These are phyloP conservation scores for Alethe castanea DNA, from an alignment of 2,113 vertebrate genomes.

Conservation along the genomic window DNA sequence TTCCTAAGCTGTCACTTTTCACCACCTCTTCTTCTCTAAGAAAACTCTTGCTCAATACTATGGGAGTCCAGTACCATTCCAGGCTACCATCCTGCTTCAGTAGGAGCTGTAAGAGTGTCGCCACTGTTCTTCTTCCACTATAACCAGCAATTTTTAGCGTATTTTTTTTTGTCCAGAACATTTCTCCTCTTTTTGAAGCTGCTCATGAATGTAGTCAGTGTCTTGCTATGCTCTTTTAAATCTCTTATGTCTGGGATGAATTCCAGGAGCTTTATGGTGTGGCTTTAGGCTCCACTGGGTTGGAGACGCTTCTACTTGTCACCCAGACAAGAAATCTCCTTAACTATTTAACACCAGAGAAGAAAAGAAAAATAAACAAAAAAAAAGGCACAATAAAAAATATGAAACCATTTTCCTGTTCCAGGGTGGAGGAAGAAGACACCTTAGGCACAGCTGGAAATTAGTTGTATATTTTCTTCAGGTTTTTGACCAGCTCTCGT, in stretches of 20 bases:
- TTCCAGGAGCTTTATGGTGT: background rate
- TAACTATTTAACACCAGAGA: no score
- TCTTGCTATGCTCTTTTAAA: background rate
- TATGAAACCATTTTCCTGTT: background rate
- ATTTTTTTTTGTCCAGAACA: background rate
- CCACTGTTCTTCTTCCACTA: background rate
- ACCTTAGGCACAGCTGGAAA: background rate
- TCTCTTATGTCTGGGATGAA: background rate
- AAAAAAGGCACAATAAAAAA: background rate
- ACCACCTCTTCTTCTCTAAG: background rate
- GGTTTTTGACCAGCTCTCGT: background rate
- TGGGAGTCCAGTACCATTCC: background rate
- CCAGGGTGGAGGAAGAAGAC: background rate
- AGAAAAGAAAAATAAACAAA: background rate
- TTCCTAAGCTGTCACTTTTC: background rate
- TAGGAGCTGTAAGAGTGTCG: background rate
- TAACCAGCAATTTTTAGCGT: background rate
- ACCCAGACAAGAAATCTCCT: background rate
- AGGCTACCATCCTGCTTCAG: background rate
- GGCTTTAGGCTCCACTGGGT: background rate
- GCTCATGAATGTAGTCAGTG: background rate
- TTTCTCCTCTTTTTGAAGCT: background rate
- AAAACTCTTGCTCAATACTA: background rate
- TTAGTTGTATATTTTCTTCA: background rate
- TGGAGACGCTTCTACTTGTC: background rate